Evolutionary conservation across 2,113 vertebrate species (phyloP), one percentile per base, ranked within the genome.

Genomic region (Actenoides lindsayi): DNA sequence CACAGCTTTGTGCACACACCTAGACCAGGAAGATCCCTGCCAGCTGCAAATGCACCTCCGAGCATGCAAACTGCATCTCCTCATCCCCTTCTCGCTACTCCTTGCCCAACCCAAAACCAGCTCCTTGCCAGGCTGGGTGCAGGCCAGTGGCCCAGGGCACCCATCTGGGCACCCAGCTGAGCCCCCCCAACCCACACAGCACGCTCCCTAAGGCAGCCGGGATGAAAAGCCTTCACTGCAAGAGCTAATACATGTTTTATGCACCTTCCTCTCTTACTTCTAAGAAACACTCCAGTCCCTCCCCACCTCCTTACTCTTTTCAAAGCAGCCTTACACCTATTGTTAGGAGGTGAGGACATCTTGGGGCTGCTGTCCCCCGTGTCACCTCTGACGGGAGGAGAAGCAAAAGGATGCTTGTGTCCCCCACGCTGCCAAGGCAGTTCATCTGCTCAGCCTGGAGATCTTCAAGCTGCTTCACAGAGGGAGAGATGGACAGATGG

Each of bases 141-240:
- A 42, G 1, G 0, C 8, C 15, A 1, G 27, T 15, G 37, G 28
- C 37, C 15, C 81, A 5, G 0, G 9, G 54, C 17, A 56, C 13
- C 62, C 81, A 3, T 0, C 17, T 4, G 3, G 11, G 54, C 17
- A 56, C 13, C 62, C 81, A 3, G 0, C 17, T 4, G 3, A 68
- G 54, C 64, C 17, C 79, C 54, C 7, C 2, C n/a, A 31, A 16
- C 30, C 63, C 19, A 0, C 0, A 0, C 3, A 0, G 28, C 70
- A 25, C 1, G 1, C 54, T 46, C 54, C 44, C 27, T 10, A 11
- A 33, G 39, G 74, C 80, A 18, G 65, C 35, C 0, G 0, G 35
- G 46, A 56, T 20, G 65, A 76, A 59, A 39, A 92, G 16, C 44
- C 69, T 46, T 1, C 62, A 35, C 71, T 92, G 27, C 0, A 3